Evolutionary conservation across 2,113 vertebrate species (phyloP).

Genomic region (Ammospiza caudacuta): DNA sequence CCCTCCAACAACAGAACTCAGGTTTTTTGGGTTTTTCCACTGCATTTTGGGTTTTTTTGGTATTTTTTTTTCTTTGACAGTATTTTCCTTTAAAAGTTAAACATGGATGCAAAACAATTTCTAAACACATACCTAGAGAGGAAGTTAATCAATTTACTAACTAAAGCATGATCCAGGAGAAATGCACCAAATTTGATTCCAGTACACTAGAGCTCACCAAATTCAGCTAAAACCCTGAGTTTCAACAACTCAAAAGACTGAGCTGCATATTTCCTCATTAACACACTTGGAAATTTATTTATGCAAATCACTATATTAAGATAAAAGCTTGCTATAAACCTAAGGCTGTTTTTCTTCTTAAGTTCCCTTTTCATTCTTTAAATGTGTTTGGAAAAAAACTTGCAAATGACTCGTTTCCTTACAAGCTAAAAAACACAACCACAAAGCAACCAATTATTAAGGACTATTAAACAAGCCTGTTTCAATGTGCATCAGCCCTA

Average conservation of each 20-base stretch:
- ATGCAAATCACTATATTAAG: neutral
- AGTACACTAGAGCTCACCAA: neutral
- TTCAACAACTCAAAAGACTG: neutral
- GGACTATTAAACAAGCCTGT: neutral
- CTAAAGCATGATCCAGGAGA: neutral
- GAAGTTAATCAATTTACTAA: neutral
- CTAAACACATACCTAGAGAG: neutral
- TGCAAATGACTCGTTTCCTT: neutral
- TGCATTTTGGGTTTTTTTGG: neutral
- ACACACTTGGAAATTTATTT: neutral
- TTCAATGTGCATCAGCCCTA: neutral
- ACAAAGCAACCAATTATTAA: neutral
- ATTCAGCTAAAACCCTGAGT: neutral
- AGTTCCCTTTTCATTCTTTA: neutral
- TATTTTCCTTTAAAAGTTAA: neutral
- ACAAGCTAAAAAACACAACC: neutral
- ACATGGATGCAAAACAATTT: neutral
- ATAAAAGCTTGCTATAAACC: slow-evolving; percentile 5
- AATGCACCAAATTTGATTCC: neutral
- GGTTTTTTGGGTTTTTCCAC: no score
- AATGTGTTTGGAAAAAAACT: neutral
- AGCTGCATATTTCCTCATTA: neutral
- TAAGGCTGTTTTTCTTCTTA: neutral
- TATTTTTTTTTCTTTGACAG: neutral
- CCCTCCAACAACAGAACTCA: neutral